Evolutionary conservation across 2,797 vertebrate species (phyloP), one percentile per base, ranked within the genome.

Genomic region (Rhabdomys pumilio): DNA sequence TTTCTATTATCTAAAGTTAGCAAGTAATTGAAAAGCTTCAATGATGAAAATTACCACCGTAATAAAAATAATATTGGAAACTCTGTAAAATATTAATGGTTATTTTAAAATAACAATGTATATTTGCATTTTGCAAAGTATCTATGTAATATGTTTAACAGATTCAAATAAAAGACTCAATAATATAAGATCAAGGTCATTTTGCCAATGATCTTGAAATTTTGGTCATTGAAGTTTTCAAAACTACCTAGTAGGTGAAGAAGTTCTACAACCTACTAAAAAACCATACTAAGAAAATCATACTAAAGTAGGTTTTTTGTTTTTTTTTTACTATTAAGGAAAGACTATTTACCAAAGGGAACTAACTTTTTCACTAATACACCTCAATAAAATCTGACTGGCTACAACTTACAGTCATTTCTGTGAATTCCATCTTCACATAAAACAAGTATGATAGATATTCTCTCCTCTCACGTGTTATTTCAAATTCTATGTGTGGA

Each of bases 81-180:
- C 9, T 79, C 84, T 65, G 9, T 79, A 59, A 81, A 84, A 79
- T 94, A 79, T 77, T 81, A 97, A 93, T 67, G 77, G 77, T 20
- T 91, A 6, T 88, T 90, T 82, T 89, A 80, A 90, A 85, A 67
- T 85, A 90, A 44, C 20, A 73, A 81, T 31, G 53, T 19, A 77
- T 59, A 83, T 55, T 77, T 10, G 19, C 26, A 81, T 69, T 50
- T 34, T 90, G 8, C 26, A 92, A 90, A 73, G 3, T 77, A 2
- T 29, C n/a, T 55, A 26, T 47, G 15, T 83, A 41, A 67, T 75
- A 72, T 63, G 14, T 4, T 65, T 50, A 65, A 41, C 47, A 90
- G 57, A 65, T 73, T 6, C 47, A 79, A 89, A 65, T 73, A 61
- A 84, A 24, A 61, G 19, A 24, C n/a, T 65, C 80, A 47, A 2